A percentile compares a stretch with the other conserved stretches of the same genome.
Conservation (phyloP, 2,113 vertebrate species). For the Poecile atricapillus region DNA sequence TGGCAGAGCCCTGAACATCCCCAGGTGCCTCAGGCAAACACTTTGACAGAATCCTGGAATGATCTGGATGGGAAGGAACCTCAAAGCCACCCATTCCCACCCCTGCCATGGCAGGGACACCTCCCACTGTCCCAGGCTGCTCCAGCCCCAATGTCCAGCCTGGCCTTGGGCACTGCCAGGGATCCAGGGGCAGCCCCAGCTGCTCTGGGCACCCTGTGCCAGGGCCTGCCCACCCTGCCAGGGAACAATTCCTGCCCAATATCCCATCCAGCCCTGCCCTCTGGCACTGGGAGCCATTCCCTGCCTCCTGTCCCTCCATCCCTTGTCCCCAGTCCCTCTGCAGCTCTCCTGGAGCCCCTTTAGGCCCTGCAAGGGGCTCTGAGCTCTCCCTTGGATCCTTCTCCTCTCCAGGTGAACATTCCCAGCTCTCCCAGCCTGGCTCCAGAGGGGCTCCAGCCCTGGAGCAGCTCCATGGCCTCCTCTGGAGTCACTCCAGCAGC, state of each 20-base stretch:
- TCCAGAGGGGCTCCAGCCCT: background rate
- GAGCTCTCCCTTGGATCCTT: background rate
- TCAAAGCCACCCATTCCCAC: accelerated
- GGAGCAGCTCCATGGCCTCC: accelerated
- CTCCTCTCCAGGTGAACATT: background rate
- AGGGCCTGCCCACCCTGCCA: accelerated
- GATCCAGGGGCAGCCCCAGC: background rate
- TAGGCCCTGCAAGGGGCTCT: accelerated
- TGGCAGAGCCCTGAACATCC: background rate
- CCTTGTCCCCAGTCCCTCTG: background rate
- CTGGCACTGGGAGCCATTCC: background rate
- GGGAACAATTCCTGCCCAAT: background rate
- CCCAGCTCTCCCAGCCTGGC: background rate
- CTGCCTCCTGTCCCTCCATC: background rate
- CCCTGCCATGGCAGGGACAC: background rate
- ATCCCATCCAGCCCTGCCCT: background rate
- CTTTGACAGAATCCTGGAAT: background rate
- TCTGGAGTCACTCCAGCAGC: background rate
- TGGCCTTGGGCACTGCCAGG: background rate
- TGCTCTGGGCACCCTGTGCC: background rate
- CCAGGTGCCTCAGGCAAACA: background rate
- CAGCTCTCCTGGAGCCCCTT: background rate
- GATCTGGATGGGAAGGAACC: background rate
- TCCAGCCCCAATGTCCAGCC: background rate
- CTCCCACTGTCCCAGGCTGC: background rate